Evolutionary conservation across 2,888 invertebrate species (phyloP).

Genomic region (Pyrgus malvae): DNA sequence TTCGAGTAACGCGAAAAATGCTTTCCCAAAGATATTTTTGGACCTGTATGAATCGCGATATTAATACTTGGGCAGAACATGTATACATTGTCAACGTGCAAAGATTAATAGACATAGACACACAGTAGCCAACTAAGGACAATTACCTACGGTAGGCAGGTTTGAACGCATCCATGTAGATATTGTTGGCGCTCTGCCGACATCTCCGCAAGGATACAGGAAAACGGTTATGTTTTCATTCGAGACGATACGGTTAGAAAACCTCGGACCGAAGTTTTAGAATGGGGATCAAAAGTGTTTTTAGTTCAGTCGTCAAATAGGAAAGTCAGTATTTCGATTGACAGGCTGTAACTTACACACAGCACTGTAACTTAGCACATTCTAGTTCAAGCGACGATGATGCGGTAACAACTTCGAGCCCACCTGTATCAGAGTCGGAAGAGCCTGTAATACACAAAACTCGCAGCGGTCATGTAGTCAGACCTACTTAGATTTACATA

Average conservation of each 20-base stretch:
- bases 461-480: not conserved
- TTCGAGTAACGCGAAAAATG: conserved; percentile 1
- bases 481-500: not conserved
- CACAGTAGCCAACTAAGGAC: not conserved
- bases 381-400: not conserved
- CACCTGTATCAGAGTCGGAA: not conserved
- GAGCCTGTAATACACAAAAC: not conserved
- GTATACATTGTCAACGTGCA: not conserved
- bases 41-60: not conserved
- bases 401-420: not conserved
- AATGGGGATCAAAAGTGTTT: not conserved
- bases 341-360: conserved; percentile 10
- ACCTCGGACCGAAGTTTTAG: conserved; percentile 1
- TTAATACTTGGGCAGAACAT: not conserved
- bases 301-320: not conserved
- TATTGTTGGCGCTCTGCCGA: not conserved
- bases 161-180: not conserved
- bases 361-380: not conserved
- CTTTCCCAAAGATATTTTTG: not conserved
- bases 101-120: not conserved
- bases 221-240: not conserved
- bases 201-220: not conserved
- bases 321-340: conserved; percentile 1
- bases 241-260: not conserved
- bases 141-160: not conserved